Percentiles rank a stretch among this genome's conserved stretches.
These are phyloP conservation scores for Sylvietta virens DNA, from an alignment of 2,113 vertebrate species.

Conservation along the genomic window DNA sequence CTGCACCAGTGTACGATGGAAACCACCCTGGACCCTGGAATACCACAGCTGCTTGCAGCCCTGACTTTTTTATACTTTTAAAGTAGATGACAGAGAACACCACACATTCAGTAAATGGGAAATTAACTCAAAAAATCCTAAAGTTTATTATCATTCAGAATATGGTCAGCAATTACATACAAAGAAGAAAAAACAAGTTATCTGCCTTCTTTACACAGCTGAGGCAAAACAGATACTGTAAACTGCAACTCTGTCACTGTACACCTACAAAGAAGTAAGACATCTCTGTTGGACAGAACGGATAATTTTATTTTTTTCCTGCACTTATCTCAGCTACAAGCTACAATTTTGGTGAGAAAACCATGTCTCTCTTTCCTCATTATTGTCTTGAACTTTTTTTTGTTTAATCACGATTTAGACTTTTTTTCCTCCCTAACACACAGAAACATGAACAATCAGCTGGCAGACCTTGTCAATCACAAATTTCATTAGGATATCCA, in stretches of 20 bases:
- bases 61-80: background rate
- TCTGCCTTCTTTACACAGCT: background rate
- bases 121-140: background rate
- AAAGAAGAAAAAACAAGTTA: background rate
- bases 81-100: background rate
- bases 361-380: background rate
- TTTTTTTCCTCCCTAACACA: background rate
- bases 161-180: background rate
- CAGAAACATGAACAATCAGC: background rate
- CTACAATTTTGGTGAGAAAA: background rate
- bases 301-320: background rate
- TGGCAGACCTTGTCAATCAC: background rate
- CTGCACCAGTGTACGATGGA: rapidly evolving
- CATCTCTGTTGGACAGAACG: background rate
- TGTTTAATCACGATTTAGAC: background rate
- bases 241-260: background rate
- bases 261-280: background rate
- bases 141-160: background rate
- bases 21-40: background rate
- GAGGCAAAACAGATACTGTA: background rate
- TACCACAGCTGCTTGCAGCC: background rate
- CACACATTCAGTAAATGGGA: background rate
- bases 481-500: background rate
- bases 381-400: background rate
- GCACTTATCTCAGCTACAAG: background rate